These are phyloP conservation scores for Pocillopora verrucosa DNA, from an alignment of 64 coral and sea anemone species.

Conservation along the genomic window DNA sequence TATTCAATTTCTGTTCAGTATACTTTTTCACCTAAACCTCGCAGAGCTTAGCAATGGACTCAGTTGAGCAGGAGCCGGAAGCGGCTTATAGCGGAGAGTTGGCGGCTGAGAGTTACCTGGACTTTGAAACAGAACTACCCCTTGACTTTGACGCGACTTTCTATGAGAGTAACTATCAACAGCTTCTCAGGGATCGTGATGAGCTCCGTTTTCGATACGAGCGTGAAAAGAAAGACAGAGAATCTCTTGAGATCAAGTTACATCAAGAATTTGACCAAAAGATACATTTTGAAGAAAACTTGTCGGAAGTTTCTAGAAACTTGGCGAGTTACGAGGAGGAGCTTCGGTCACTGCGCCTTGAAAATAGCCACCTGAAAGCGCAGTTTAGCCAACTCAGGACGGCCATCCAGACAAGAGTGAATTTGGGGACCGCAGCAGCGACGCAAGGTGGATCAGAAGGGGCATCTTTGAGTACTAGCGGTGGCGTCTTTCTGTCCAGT, in stretches of 20 bases:
- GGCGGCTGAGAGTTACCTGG: background rate
- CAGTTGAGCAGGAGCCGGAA: background rate
- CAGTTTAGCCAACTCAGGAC: conserved; percentile 48
- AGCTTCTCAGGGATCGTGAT: conserved; percentile 42
- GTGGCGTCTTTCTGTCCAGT: background rate
- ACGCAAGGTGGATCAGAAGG: background rate
- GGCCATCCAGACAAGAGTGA: conserved; percentile 28
- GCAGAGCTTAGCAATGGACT: background rate
- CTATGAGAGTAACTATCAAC: conserved; percentile 20
- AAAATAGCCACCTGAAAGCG: conserved; percentile 40
- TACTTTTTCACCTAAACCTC: background rate
- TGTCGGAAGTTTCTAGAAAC: conserved; percentile 6
- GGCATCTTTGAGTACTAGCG: background rate
- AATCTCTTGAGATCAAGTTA: conserved; percentile 25
- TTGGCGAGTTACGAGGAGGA: conserved; percentile 43
- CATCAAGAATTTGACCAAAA: conserved; percentile 43
- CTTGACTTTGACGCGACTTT: background rate
- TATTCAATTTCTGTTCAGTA: background rate
- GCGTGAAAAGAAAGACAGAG: conserved; percentile 35
- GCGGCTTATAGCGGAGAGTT: background rate
- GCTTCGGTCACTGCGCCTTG: conserved; percentile 14
- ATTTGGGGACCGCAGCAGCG: background rate
- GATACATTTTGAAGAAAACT: conserved; percentile 32
- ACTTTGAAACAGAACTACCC: background rate
- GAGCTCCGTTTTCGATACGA: conserved; percentile 39